A percentile compares a stretch with the other conserved stretches of the same genome.
phyloP scores from a whole-genome alignment of 2,113 vertebrate species.

The Tragelaphus strepsiceros region DNA sequence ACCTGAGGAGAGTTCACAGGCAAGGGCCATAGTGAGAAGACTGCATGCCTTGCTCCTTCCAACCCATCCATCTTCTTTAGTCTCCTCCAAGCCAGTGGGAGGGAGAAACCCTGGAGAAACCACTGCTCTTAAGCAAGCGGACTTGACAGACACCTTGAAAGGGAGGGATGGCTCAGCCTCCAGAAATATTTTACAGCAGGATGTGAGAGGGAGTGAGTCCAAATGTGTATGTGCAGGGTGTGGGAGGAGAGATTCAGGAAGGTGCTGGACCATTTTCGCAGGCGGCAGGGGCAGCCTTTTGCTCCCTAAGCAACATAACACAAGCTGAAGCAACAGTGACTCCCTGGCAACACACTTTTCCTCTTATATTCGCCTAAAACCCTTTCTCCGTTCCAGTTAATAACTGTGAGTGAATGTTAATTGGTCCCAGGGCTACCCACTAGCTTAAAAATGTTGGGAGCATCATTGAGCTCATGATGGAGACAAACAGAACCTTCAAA shows the following conservation, averaged over 20 bases:
- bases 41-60: background rate
- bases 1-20: background rate
- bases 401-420: background rate
- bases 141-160: background rate
- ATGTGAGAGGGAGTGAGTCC: slow-evolving; percentile 7
- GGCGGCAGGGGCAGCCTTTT: background rate
- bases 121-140: background rate
- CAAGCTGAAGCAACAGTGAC: background rate
- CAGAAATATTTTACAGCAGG: slow-evolving; percentile 36
- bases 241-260: background rate
- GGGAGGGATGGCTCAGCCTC: background rate
- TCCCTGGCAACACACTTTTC: background rate
- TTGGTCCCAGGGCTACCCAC: background rate
- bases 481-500: background rate
- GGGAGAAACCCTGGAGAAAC: background rate
- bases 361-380: background rate
- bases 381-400: background rate
- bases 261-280: background rate
- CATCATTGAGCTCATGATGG: background rate
- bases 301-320: background rate
- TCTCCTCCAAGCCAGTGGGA: background rate
- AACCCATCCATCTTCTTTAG: background rate
- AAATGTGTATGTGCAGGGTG: background rate
- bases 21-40: background rate
- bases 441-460: background rate